Base-by-base conservation (phyloP, 2,888 invertebrate genomes). In the Hybos culiciformis region DNA sequence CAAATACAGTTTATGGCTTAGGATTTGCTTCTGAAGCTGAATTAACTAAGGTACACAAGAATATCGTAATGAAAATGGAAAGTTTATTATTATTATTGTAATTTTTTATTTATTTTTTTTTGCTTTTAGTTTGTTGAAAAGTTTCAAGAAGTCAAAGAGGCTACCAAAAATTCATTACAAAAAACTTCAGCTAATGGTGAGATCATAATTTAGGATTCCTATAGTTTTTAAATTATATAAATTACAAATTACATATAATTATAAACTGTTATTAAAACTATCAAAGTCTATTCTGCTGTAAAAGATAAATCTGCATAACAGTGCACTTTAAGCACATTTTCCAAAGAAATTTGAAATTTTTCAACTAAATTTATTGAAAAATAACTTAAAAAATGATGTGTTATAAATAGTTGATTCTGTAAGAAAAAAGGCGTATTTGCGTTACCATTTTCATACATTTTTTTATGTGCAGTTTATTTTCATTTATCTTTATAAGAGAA, bases 71-170 rank as follows among this genome's bases (percentile, higher is more conserved):
- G n/a, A n/a, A 84, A 24, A 37, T 21, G 6, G 21, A 7, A 23
- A 44, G 42, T 43, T 14, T 45, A 21, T 32, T 36, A 2, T 36
- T 18, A n/a, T 36, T 15, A 12, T n/a, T 20, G 5, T n/a, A 14
- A 12, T 20, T 12, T 5, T 3, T 21, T 14, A 36, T 14, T 21
- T 34, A 20, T 34, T 15, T 38, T 18, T 41, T 23, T 26, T 29
- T 31, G 15, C 37, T 48, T 45, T 2, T 26, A 65, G 65, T 96
- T 96, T 70, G 92, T 94, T 56, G 94, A 96, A 66, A 94, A 96
- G 69, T 96, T 96, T 68, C 91, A 93, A 72, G 94, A 96, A 67
- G 92, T 96, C 20, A 94, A 94, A 64, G 94, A 94, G 66, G 86
- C 93, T 32, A 93, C 93, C 12, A 80, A 83, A 56, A 72, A 74